phyloP scores from a whole-genome alignment of 2,797 vertebrate species.

The Gila robusta region DNA sequence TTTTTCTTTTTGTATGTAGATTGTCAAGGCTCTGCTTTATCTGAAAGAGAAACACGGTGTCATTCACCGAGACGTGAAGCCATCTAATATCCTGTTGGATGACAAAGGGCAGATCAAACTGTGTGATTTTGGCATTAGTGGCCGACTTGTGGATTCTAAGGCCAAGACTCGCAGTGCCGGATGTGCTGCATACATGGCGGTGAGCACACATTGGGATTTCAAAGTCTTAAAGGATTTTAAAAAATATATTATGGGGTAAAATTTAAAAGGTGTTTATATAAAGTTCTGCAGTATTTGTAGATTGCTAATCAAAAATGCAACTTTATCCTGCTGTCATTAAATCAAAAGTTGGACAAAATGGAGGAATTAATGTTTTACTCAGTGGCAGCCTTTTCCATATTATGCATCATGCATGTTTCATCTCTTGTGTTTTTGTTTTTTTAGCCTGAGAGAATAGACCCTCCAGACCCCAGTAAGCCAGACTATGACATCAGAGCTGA shows the following conservation, averaged over 20 bases:
- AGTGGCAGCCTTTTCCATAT: background rate
- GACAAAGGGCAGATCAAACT: constrained; percentile 94
- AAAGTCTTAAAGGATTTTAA: background rate
- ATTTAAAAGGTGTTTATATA: background rate
- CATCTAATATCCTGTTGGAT: constrained; percentile 94
- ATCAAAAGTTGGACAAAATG: background rate
- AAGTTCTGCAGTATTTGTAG: background rate
- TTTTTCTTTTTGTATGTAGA: constrained; percentile 72
- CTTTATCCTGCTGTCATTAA: background rate
- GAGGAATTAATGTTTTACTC: background rate
- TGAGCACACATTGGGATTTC: constrained; percentile 71
- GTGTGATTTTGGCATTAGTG: constrained; percentile 96
- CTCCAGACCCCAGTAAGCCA: constrained; percentile 94
- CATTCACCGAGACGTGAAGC: constrained; percentile 95
- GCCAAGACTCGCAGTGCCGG: constrained; percentile 95
- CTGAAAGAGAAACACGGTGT: constrained; percentile 96
- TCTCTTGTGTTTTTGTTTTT: constrained; percentile 16
- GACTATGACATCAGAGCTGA: constrained; percentile 97
- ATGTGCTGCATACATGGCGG: constrained; percentile 97
- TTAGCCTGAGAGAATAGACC: constrained; percentile 95
- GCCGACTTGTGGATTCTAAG: constrained; percentile 94
- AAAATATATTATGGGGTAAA: background rate
- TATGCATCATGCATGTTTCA: background rate
- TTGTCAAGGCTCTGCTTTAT: constrained; percentile 92
- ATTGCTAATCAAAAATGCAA: background rate